Conservation (phyloP, 2,113 vertebrate genomes). For the Myotis davidii region DNA sequence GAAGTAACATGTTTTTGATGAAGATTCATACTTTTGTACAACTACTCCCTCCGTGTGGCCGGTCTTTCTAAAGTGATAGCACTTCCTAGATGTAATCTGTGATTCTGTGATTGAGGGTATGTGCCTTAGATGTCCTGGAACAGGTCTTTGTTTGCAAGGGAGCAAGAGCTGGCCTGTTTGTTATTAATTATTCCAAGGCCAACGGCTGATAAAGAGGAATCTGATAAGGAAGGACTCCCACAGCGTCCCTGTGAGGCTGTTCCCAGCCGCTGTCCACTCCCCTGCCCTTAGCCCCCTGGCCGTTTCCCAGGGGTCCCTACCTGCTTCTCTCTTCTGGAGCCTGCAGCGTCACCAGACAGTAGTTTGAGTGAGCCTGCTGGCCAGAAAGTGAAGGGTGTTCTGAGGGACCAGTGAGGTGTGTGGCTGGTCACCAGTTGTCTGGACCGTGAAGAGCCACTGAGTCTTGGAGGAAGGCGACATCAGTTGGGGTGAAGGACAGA, state of each 20-base stretch:
- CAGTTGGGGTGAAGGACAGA: not conserved
- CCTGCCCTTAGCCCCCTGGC: not conserved
- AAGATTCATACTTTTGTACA: not conserved
- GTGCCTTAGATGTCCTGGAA: not conserved
- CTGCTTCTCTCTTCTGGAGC: not conserved
- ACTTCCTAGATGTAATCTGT: conserved; percentile 5
- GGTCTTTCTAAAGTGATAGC: not conserved
- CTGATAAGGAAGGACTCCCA: not conserved
- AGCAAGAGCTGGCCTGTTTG: not conserved
- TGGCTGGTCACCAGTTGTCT: not conserved
- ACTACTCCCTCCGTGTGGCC: not conserved
- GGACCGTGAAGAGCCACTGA: not conserved
- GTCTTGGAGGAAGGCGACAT: not conserved
- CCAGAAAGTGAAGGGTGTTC: not conserved
- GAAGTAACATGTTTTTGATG: not conserved
- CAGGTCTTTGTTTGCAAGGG: conserved; percentile 27
- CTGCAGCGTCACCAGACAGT: not conserved
- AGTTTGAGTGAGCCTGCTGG: not conserved
- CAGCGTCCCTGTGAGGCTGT: not conserved
- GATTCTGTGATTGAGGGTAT: not conserved
- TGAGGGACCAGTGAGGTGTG: not conserved
- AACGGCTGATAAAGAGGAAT: not conserved
- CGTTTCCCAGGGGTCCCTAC: not conserved
- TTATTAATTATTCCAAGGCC: not conserved
- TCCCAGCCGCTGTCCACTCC: not conserved